Evolutionary conservation across 2,113 vertebrate genomes (phyloP), one percentile per base, ranked within the genome.

Genomic region (Lagopus muta): DNA sequence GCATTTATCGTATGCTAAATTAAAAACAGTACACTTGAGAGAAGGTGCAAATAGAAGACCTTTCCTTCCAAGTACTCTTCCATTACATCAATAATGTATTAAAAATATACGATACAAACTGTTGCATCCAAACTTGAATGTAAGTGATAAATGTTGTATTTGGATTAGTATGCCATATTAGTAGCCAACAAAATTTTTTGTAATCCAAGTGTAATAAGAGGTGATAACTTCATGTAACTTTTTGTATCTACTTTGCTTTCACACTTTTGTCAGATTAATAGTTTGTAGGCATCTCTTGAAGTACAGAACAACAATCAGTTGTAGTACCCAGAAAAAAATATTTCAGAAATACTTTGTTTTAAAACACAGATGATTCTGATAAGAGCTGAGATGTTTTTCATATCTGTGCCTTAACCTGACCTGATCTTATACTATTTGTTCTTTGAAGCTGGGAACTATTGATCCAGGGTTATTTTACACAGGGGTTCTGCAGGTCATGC

Each of bases 121-220:
- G 9, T 55, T 70, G 64, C 14, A 27, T 47, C 11, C 18, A 69
- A 70, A 52, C 12, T 16, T 70, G 58, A 69, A 65, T 14, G 17
- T 22, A 47, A 70, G 58, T 34, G 30, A 61, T 8, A 75, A 82
- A 52, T 3, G 17, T 13, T 25, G 25, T 67, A 48, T 69, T 64
- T 48, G 25, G n/a, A 36, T 74, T n/a, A 13, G 36, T 70, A 30
- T 72, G 58, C 24, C 36, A 36, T 36, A 36, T 36, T 36, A 36
- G 36, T 42, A 47, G 28, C 12, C 22, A 76, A 1, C 18, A 45
- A 25, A 32, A 38, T 67, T 20, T 64, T 72, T 17, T 52, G n/a
- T 57, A 57, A n/a, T 34, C 32, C 1, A 64, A 34, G 11, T 28
- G 15, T 1, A 3, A 11, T 9, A 2, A 21, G 38, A 15, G 16